Evolutionary conservation across 1,140 invertebrate genomes (phyloP).

Genomic region (Nephila pilipes): DNA sequence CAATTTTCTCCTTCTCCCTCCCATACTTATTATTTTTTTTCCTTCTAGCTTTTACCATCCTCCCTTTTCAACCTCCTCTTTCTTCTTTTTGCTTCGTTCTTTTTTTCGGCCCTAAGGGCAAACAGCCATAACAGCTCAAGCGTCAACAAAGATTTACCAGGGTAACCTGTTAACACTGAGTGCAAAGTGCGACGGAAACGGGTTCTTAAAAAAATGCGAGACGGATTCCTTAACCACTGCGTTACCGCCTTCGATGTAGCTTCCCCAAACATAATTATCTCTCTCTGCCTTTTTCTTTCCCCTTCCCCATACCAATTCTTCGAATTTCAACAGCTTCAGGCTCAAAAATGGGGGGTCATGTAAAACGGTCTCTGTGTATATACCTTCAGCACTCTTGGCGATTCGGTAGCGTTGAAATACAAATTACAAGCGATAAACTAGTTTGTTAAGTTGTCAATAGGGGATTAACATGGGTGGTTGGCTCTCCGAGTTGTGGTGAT

Average conservation of each 20-base stretch:
- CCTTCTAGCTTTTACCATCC: background rate
- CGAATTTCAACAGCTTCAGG: conserved; percentile 60
- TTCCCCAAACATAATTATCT: conserved; percentile 60
- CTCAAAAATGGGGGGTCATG: background rate
- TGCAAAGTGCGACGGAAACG: background rate
- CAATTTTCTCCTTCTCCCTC: background rate
- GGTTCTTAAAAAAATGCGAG: conserved; percentile 32
- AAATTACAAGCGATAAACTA: conserved; percentile 32
- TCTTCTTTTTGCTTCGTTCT: background rate
- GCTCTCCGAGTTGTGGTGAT: background rate
- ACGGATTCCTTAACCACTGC: conserved; percentile 42
- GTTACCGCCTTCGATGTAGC: conserved; percentile 42
- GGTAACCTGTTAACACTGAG: conserved; percentile 53
- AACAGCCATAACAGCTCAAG: conserved; percentile 24
- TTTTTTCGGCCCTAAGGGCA: background rate
- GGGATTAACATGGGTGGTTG: conserved; percentile 22
- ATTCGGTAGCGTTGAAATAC: conserved; percentile 46
- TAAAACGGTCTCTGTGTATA: background rate
- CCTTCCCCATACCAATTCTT: conserved; percentile 16
- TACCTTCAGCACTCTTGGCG: background rate
- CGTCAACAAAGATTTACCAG: conserved; percentile 48
- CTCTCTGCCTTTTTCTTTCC: background rate
- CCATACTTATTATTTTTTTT: background rate
- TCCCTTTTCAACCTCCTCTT: background rate
- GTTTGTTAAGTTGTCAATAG: conserved; percentile 48